phyloP scores from a whole-genome alignment of 1,140 invertebrate genomes.

The Danaus plexippus region DNA sequence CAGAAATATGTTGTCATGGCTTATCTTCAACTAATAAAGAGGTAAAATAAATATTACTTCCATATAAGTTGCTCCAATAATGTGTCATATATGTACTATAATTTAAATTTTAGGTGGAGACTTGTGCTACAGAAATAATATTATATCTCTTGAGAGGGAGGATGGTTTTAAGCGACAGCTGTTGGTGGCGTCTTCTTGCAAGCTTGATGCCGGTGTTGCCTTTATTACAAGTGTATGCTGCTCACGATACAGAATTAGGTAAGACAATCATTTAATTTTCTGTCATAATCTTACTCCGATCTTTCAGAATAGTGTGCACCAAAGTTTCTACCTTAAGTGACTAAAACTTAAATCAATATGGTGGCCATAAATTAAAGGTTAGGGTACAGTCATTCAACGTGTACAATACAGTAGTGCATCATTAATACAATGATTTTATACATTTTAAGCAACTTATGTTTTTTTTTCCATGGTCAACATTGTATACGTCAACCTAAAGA shows the following conservation, averaged over 20 bases:
- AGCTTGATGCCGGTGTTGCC: conserved; percentile 73
- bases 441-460: too few species aligned
- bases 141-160: conserved; percentile 75
- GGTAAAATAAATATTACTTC: conserved; percentile 25
- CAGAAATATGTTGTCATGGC: conserved; percentile 77
- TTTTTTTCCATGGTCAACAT: too few species aligned
- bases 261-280: neutral
- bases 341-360: too few species aligned
- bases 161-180: conserved; percentile 71
- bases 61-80: conserved; percentile 6
- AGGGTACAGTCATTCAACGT: too few species aligned
- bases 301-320: too few species aligned
- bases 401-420: too few species aligned
- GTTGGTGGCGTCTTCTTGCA: conserved; percentile 74
- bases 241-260: conserved; percentile 58
- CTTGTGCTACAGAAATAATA: conserved; percentile 74
- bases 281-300: too few species aligned
- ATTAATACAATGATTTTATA: too few species aligned
- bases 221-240: conserved; percentile 56
- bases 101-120: conserved; percentile 62
- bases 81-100: neutral
- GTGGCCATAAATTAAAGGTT: too few species aligned
- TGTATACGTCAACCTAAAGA: too few species aligned
- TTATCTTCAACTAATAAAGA: conserved; percentile 59
- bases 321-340: too few species aligned